A percentile compares a stretch with the other conserved stretches of the same genome.
Conservation (phyloP, 2,888 invertebrate genomes). For the Dolomedes plantarius region DNA sequence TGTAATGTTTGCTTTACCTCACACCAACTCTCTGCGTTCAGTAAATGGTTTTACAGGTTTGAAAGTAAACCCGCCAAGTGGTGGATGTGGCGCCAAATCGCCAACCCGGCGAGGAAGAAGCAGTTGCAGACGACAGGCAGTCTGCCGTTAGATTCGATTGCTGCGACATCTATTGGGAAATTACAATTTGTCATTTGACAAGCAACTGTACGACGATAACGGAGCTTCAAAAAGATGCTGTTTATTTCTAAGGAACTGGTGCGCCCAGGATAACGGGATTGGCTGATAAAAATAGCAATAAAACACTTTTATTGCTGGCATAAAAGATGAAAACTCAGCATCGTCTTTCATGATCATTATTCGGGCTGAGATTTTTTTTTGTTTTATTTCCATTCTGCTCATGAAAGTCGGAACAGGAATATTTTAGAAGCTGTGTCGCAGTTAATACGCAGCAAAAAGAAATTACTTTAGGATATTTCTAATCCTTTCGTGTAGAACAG, state of each 20-base stretch:
- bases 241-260: background rate
- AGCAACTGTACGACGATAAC: background rate
- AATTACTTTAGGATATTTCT: too few species aligned
- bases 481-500: too few species aligned
- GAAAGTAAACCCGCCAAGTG: background rate
- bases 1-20: slow-evolving; percentile 15
- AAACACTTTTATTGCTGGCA: background rate
- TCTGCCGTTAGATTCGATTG: slow-evolving; percentile 49
- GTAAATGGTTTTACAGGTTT: slow-evolving; percentile 45
- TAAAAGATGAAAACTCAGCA: background rate
- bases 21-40: background rate
- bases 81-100: slow-evolving; percentile 20
- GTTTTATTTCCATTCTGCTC: too few species aligned
- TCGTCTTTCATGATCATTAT: too few species aligned
- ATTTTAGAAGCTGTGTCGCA: too few species aligned
- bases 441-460: too few species aligned
- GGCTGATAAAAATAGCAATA: background rate
- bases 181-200: slow-evolving; percentile 56
- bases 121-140: slow-evolving; percentile 67
- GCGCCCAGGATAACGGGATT: background rate
- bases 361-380: too few species aligned
- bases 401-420: too few species aligned
- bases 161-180: slow-evolving; percentile 60
- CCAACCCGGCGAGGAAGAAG: background rate
- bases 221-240: background rate